Base-by-base conservation (phyloP, 2,888 invertebrate genomes). In the Odontothrips loti region DNA sequence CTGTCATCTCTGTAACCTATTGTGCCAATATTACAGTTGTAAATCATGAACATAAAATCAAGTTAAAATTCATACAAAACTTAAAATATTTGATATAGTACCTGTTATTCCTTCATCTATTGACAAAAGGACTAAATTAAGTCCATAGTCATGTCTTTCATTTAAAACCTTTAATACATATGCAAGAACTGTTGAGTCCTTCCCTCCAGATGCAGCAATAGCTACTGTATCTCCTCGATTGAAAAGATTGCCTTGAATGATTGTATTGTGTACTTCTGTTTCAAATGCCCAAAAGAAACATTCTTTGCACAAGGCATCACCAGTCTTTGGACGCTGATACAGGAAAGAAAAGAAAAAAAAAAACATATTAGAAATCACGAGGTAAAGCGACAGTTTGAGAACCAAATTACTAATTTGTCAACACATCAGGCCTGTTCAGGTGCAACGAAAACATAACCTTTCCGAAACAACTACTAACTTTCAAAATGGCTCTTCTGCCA, bases 51-150 rank as follows among this genome's bases (percentile, higher is more conserved):
- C 47, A 23, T 17, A 29, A 1, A 47, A 51, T 34, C 15, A 80
- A 47, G 80, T 58, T 79, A 29, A 79, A 15, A 82, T 58, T 27
- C 81, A 8, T 27, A 75, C 63, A 51, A 47, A 80, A 81, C 80
- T 80, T 2, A 58, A 48, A 34, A 47, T 79, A 83, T 80, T 79
- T 58, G 78, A 75, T 48, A 20, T 27, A 80, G 23, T 80, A 86
- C 93, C 94, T 83, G 96, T 97, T 83, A 99, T 99, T 82, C 99
- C 98, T 90, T 99, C 99, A 87, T 99, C 99, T 83, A 99, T 97
- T 0, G 99, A 99, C 68, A 99, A 89, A 47, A 99, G 89, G 84
- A 96, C 91, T 68, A 99, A 89, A 82, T 98, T 92, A 20, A 99
- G 88, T 0, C 95, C 96, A 89, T 99, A 99, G 83, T 95, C 89